Evolutionary conservation across 2,113 vertebrate species (phyloP), one percentile per base, ranked within the genome.

Genomic region (Pteruthius melanotis): DNA sequence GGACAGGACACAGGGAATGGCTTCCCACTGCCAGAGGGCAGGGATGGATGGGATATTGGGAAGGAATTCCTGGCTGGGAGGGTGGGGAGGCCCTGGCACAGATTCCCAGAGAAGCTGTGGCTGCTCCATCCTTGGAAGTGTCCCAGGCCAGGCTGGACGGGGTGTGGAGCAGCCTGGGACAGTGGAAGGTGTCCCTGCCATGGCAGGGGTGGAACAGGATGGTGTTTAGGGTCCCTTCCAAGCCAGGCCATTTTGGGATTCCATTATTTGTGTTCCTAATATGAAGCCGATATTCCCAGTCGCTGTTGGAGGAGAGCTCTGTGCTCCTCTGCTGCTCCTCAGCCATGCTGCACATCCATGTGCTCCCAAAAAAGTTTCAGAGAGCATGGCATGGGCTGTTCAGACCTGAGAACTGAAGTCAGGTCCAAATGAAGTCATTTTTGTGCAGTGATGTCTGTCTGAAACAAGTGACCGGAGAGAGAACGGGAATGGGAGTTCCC

Each of bases 161-260:
- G 26, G 53, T 33, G 45, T 30, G 42, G 85, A 70, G 9, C 49
- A 35, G 0, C 31, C 14, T 80, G 76, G 57, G 8, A 8, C 0
- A 27, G 35, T 26, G 66, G 44, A 0, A 57, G 21, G 18, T 33
- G 59, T 81, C 76, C 31, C 50, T 72, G 50, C 35, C 50, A 5
- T 33, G 42, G 42, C 21, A 37, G 35, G 35, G 31, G 2, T 49
- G 76, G 17, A 0, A 31, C 0, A 0, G 18, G 35, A 23, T 13
- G 26, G 7, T 1, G 2, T 65, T 64, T 1, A 19, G 44, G 9
- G 6, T 33, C 27, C 44, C 31, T 72, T 26, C 57, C 37, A 33
- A 72, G 3, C 27, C 50, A 61, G 24, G 13, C 18, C 8, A 8
- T 39, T 13, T 12, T 39, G 42, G 49, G 10, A 33, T 72, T 50